Evolutionary conservation across 2,888 invertebrate species (phyloP).

Genomic region (Meandrusa payeni): DNA sequence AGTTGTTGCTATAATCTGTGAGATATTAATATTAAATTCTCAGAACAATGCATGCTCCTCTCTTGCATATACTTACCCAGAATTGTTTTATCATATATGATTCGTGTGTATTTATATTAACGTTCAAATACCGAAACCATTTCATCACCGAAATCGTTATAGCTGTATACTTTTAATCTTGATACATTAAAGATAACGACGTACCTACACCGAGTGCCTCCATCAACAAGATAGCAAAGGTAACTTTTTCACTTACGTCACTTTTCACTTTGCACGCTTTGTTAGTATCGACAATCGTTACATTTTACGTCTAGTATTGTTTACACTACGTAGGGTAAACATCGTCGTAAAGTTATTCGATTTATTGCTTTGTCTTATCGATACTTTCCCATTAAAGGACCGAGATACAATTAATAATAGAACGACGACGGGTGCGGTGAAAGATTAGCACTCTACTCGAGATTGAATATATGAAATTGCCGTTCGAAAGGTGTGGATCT

Average conservation of each 20-base stretch:
- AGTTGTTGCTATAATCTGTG: too few relatives aligned
- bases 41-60: neutral
- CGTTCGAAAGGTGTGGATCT: constrained; percentile 32
- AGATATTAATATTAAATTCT: too few relatives aligned
- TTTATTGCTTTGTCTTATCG: constrained; percentile 50
- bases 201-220: constrained; percentile 9
- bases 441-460: constrained; percentile 4
- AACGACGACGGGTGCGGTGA: constrained; percentile 5
- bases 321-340: constrained; percentile 33
- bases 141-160: neutral
- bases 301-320: constrained; percentile 21
- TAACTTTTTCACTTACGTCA: constrained; percentile 9
- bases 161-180: constrained; percentile 9
- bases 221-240: constrained; percentile 17
- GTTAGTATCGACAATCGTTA: constrained; percentile 10
- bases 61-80: neutral
- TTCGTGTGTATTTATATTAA: neutral
- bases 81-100: neutral
- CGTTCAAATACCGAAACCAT: neutral
- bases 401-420: constrained; percentile 39
- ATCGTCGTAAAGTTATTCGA: constrained; percentile 50
- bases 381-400: constrained; percentile 38
- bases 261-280: constrained; percentile 13
- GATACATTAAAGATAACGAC: constrained; percentile 13
- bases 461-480: constrained; percentile 10